A percentile compares a stretch with the other conserved stretches of the same genome.
phyloP scores from a whole-genome alignment of 2,888 invertebrate species.

The Clistopyga incitator region DNA sequence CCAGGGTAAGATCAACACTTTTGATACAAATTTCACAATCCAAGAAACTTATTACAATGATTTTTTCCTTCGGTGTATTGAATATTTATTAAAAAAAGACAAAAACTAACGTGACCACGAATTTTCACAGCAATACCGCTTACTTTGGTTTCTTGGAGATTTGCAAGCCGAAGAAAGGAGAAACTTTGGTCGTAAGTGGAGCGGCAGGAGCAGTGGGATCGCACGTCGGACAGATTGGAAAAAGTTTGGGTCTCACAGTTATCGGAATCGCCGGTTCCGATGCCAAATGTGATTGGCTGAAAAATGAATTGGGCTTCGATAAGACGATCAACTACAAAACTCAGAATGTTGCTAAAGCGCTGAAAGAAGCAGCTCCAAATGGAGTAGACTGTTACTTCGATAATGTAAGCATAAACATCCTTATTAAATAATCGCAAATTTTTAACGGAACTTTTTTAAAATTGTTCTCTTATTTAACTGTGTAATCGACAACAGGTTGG shows the following conservation, averaged over 20 bases:
- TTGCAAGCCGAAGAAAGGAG: conserved; percentile 89
- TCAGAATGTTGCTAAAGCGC: conserved; percentile 85
- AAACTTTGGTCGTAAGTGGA: conserved; percentile 90
- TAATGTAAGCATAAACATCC: conserved; percentile 86
- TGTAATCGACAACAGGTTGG: conserved; percentile 86
- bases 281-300: conserved; percentile 89
- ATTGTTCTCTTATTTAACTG: no score
- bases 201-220: conserved; percentile 93
- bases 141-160: conserved; percentile 91
- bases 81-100: no score
- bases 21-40: background rate
- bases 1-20: conserved; percentile 86
- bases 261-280: conserved; percentile 90
- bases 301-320: conserved; percentile 88
- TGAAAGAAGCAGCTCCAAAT: conserved; percentile 88
- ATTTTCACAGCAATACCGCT: conserved; percentile 87
- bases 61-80: no score
- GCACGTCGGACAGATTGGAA: conserved; percentile 92
- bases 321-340: conserved; percentile 90
- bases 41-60: no score
- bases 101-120: no score
- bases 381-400: conserved; percentile 92
- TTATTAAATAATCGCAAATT: background rate
- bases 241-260: conserved; percentile 88
- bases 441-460: no score